A percentile compares a stretch with the other conserved stretches of the same genome.
Conservation (phyloP, 2,113 vertebrate species). For the Cephalopterus ornatus region DNA sequence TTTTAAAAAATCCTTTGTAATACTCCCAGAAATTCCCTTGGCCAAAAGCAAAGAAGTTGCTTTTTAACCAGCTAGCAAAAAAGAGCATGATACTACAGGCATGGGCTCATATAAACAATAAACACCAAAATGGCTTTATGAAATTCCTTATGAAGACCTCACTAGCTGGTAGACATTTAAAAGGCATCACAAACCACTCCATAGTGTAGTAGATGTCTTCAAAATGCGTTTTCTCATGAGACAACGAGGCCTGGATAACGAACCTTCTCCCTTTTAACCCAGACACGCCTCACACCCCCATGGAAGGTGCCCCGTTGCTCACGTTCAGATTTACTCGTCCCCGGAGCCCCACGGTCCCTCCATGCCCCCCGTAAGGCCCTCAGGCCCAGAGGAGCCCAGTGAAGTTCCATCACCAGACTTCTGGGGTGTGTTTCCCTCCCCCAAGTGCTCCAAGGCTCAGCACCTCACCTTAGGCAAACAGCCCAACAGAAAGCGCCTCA, state of each 20-base stretch:
- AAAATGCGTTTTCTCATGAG: background rate
- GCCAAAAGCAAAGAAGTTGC: slow-evolving; percentile 62
- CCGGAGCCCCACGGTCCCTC: background rate
- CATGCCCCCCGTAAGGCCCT: background rate
- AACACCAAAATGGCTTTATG: slow-evolving; percentile 12
- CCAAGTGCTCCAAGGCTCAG: background rate
- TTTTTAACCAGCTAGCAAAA: slow-evolving; percentile 66
- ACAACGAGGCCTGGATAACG: fast-evolving
- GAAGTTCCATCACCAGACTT: background rate
- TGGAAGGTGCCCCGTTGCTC: background rate
- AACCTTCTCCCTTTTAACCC: background rate
- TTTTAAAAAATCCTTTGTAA: slow-evolving; percentile 65
- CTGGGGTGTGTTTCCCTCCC: background rate
- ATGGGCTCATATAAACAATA: slow-evolving; percentile 1
- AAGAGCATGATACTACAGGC: slow-evolving; percentile 35
- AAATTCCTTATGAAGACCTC: background rate
- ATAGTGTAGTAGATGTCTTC: background rate
- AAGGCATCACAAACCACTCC: background rate
- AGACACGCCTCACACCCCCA: fast-evolving
- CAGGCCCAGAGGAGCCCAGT: background rate
- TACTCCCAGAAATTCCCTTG: slow-evolving; percentile 70
- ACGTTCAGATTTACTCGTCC: fast-evolving
- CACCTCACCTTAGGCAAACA: background rate
- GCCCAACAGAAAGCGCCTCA: background rate
- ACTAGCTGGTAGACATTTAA: background rate